Conservation (phyloP, 1,140 invertebrate genomes). For the Lamellibrachia luymesi region DNA sequence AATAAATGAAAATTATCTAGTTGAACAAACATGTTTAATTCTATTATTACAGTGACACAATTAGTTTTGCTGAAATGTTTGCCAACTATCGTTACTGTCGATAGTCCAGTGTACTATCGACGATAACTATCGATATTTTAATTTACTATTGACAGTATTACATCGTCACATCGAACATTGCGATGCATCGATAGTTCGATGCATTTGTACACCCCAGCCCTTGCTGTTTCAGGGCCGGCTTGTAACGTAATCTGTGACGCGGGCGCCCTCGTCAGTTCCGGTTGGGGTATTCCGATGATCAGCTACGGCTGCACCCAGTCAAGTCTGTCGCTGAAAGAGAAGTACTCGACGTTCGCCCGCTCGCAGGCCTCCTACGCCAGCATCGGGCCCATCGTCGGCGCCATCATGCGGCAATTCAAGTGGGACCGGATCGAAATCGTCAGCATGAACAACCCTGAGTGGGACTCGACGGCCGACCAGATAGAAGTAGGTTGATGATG, state of each 20-base stretch:
- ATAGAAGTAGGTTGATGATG: background rate
- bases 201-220: too few relatives aligned
- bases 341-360: constrained; percentile 7
- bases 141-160: too few relatives aligned
- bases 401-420: background rate
- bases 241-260: background rate
- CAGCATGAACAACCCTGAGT: background rate
- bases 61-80: too few relatives aligned
- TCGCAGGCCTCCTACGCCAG: background rate
- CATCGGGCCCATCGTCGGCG: background rate
- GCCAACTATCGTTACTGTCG: too few relatives aligned
- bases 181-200: too few relatives aligned
- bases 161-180: too few relatives aligned
- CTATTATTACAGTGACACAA: too few relatives aligned
- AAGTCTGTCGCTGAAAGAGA: background rate
- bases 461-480: background rate
- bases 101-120: too few relatives aligned
- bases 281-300: constrained; percentile 11
- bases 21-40: too few relatives aligned
- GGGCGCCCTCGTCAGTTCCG: background rate
- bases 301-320: constrained; percentile 9
- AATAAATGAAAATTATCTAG: too few relatives aligned
- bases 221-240: background rate
- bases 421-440: constrained; percentile 4
- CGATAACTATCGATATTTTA: too few relatives aligned